Evolutionary conservation across 2,888 invertebrate genomes (phyloP).

Genomic region (Chironomus riparius): DNA sequence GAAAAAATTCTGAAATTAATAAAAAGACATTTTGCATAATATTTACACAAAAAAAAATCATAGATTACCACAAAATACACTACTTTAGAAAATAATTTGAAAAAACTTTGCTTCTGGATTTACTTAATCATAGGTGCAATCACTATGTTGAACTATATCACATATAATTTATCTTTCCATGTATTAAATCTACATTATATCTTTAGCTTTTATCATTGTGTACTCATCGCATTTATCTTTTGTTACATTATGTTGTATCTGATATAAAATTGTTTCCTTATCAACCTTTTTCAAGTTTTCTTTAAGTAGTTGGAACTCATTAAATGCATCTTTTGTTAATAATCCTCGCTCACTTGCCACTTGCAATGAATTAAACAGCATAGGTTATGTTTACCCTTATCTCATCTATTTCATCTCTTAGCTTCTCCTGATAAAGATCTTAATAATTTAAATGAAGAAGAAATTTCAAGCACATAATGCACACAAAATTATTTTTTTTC

Average conservation of each 20-base stretch:
- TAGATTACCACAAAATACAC: no score
- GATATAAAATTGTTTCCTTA: background rate
- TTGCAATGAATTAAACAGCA: background rate
- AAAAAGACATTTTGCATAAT: no score
- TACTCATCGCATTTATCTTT: background rate
- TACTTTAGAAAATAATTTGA: no score
- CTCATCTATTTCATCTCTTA: background rate
- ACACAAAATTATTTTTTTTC: no score
- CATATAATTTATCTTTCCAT: background rate
- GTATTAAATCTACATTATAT: background rate
- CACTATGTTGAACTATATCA: background rate
- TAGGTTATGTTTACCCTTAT: slow-evolving; percentile 2
- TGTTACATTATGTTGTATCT: background rate
- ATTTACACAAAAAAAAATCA: no score
- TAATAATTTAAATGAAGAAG: slow-evolving; percentile 25
- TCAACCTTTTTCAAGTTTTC: background rate
- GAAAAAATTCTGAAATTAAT: no score
- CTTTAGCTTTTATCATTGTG: background rate
- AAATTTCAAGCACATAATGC: background rate
- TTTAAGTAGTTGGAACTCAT: background rate
- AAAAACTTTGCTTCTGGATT: no score
- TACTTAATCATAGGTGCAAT: background rate
- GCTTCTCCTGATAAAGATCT: slow-evolving; percentile 7
- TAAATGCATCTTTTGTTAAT: background rate
- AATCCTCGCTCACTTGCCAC: no score